These are phyloP conservation scores for Amblyopsis rosae DNA, from an alignment of 2,113 vertebrate genomes.

Conservation along the genomic window DNA sequence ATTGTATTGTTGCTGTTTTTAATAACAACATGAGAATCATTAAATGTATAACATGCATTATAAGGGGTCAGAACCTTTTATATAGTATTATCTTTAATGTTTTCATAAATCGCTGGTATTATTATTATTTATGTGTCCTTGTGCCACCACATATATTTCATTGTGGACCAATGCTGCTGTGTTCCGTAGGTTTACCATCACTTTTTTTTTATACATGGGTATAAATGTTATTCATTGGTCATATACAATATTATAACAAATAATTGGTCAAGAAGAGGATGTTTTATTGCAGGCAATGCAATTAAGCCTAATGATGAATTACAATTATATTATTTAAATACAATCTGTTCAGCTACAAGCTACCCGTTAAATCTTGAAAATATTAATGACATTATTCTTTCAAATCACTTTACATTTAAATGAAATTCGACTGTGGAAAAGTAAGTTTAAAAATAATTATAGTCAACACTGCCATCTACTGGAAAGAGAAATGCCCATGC, in stretches of 20 bases:
- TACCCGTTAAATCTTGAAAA: slow-evolving; percentile 1
- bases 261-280: too few relatives aligned
- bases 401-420: slow-evolving; percentile 11
- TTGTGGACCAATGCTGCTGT: not conserved
- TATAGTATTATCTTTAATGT: not conserved
- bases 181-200: too few relatives aligned
- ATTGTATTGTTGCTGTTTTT: too few relatives aligned
- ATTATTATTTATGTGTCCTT: not conserved
- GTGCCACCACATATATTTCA: not conserved
- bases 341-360: not conserved
- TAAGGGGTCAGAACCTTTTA: not conserved
- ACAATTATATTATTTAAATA: slow-evolving; percentile 26
- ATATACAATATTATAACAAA: too few relatives aligned
- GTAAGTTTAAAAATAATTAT: not conserved
- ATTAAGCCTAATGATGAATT: slow-evolving; percentile 12
- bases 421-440: not conserved
- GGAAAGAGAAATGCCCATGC: not conserved
- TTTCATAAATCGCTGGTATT: not conserved
- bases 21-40: too few relatives aligned
- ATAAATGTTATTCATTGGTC: too few relatives aligned
- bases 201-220: too few relatives aligned
- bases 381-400: slow-evolving; percentile 1
- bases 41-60: not conserved
- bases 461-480: slow-evolving; percentile 53
- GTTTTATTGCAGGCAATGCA: too few relatives aligned